Evolutionary conservation across 2,113 vertebrate species (phyloP).

Genomic region (Numida meleagris): DNA sequence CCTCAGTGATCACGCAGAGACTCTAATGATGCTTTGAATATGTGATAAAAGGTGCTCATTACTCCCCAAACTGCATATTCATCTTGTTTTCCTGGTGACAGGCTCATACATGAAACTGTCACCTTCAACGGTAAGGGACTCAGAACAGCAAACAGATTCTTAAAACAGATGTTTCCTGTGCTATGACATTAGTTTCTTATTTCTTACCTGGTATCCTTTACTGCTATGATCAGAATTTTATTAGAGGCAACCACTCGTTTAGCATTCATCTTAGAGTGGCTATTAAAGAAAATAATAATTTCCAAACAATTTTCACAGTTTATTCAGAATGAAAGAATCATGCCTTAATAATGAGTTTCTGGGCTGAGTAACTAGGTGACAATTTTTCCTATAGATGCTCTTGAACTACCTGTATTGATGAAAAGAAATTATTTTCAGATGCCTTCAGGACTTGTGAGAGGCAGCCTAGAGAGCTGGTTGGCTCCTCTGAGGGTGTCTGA

Average conservation of each 20-base stretch:
- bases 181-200: background rate
- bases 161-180: background rate
- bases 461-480: background rate
- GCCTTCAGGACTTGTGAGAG: background rate
- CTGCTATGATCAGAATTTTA: background rate
- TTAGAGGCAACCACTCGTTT: background rate
- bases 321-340: constrained; percentile 9
- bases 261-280: background rate
- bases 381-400: background rate
- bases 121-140: background rate
- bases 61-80: background rate
- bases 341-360: background rate
- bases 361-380: background rate
- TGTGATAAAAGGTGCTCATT: background rate
- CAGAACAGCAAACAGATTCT: background rate
- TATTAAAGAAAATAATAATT: background rate
- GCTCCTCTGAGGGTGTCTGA: background rate
- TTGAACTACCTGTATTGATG: background rate
- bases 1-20: background rate
- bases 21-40: background rate
- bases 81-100: background rate
- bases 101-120: background rate
- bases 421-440: background rate
- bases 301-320: background rate
- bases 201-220: background rate